A percentile compares a stretch with the other conserved stretches of the same genome.
Conservation (phyloP, 2,888 invertebrate genomes). For the Abrostola tripartita region DNA sequence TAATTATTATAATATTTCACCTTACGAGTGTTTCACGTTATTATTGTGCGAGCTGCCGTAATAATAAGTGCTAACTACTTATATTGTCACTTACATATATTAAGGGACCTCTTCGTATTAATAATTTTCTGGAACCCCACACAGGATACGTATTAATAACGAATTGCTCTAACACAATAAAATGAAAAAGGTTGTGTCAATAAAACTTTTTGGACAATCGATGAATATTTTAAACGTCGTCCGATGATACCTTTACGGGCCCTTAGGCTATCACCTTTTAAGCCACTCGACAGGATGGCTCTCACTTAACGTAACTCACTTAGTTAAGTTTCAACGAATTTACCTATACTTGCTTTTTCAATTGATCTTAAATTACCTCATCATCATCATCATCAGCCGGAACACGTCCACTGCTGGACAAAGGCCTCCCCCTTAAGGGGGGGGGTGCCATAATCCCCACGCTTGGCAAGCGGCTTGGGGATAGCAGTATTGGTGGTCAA, state of each 20-base stretch:
- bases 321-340: slow-evolving; percentile 14
- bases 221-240: not conserved
- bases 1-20: not conserved
- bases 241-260: slow-evolving; percentile 16
- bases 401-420: too few relatives aligned
- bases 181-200: too few relatives aligned
- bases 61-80: not conserved
- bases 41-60: not conserved
- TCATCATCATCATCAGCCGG: too few relatives aligned
- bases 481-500: too few relatives aligned
- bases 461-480: too few relatives aligned
- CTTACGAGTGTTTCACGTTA: not conserved
- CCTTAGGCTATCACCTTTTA: slow-evolving; percentile 3
- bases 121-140: too few relatives aligned
- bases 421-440: too few relatives aligned
- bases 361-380: too few relatives aligned
- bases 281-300: slow-evolving; percentile 21
- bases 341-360: not conserved
- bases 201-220: not conserved
- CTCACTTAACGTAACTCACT: slow-evolving; percentile 14
- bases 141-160: too few relatives aligned
- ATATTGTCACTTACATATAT: not conserved
- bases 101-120: too few relatives aligned
- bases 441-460: too few relatives aligned
- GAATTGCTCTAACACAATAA: too few relatives aligned